Percentiles rank a stretch among this genome's conserved stretches.
These are phyloP conservation scores for Hexactinellida sp. DNA, from an alignment of 37 sponge, comb jelly and placozoan species.

Conservation along the genomic window DNA sequence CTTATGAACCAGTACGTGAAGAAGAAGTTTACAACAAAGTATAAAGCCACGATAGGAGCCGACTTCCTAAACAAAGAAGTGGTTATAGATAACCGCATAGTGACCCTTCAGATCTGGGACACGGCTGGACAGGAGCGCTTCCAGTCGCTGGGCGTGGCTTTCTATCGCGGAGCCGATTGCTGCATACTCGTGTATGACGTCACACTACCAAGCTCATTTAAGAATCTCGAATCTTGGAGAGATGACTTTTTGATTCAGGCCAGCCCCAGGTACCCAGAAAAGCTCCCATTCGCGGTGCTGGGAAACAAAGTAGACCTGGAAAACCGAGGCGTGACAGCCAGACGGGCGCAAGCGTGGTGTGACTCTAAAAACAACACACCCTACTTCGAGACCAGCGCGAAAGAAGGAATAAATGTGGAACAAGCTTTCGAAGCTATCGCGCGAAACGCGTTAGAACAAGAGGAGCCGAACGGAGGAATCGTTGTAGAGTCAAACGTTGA, in stretches of 20 bases:
- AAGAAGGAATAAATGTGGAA: slow-evolving; percentile 95
- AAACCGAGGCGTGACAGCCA: slow-evolving; percentile 40
- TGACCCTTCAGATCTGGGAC: slow-evolving; percentile 54
- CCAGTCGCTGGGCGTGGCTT: slow-evolving; percentile 50
- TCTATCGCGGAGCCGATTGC: slow-evolving; percentile 55
- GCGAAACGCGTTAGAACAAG: slow-evolving; percentile 74
- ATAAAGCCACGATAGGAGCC: slow-evolving; percentile 55
- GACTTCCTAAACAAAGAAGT: slow-evolving; percentile 55
- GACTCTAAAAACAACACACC: slow-evolving; percentile 91
- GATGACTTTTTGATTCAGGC: slow-evolving; percentile 41
- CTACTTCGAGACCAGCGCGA: slow-evolving; percentile 95
- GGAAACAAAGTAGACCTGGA: slow-evolving; percentile 50
- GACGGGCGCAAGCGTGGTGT: slow-evolving; percentile 91
- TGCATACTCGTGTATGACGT: slow-evolving; percentile 43
- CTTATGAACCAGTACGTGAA: slow-evolving; percentile 60
- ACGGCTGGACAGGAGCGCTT: slow-evolving; percentile 57
- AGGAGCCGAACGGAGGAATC: neutral
- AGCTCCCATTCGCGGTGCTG: slow-evolving; percentile 42
- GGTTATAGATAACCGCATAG: slow-evolving; percentile 39
- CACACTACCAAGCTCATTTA: slow-evolving; percentile 34
- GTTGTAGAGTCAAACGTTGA: neutral
- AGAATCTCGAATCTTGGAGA: slow-evolving; percentile 35
- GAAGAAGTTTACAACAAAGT: slow-evolving; percentile 49
- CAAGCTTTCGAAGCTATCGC: slow-evolving; percentile 89
- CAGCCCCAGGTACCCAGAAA: slow-evolving; percentile 30